Evolutionary conservation across 1,140 invertebrate genomes (phyloP).

Genomic region (Chrysoperla carnea): DNA sequence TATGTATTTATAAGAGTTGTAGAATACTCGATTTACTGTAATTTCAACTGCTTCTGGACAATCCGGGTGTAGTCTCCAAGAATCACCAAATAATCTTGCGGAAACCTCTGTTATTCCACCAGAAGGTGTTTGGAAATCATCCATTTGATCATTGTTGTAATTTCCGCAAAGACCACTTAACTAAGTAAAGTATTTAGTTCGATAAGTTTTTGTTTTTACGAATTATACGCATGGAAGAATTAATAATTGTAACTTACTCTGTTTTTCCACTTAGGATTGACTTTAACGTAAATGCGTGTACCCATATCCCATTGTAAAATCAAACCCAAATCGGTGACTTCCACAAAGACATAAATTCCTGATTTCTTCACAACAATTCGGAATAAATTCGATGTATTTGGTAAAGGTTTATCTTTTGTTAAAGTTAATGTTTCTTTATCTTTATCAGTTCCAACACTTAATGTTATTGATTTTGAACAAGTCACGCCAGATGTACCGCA

Average conservation of each 20-base stretch:
- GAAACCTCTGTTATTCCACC: conserved; percentile 54
- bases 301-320: conserved; percentile 74
- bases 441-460: conserved; percentile 32
- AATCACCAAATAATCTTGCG: conserved; percentile 61
- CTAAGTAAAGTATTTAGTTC: conserved; percentile 19
- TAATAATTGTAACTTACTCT: conserved; percentile 27
- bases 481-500: conserved; percentile 74
- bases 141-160: conserved; percentile 62
- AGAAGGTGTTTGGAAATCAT: conserved; percentile 73
- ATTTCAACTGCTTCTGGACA: conserved; percentile 38
- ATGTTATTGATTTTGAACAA: conserved; percentile 67
- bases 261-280: conserved; percentile 54
- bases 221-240: too few species aligned
- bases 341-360: conserved; percentile 62
- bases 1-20: too few species aligned
- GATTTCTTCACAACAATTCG: conserved; percentile 35
- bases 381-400: conserved; percentile 24
- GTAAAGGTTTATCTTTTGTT: conserved; percentile 28
- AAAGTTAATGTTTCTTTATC: conserved; percentile 41
- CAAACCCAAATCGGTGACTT: conserved; percentile 56
- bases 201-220: too few species aligned
- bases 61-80: conserved; percentile 65
- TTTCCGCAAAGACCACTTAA: conserved; percentile 80
- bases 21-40: conserved; percentile 15
- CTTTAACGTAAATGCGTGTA: conserved; percentile 61